Evolutionary conservation across 2,113 vertebrate species (phyloP).

Genomic region (Boulengeromyrus knoepffleri): DNA sequence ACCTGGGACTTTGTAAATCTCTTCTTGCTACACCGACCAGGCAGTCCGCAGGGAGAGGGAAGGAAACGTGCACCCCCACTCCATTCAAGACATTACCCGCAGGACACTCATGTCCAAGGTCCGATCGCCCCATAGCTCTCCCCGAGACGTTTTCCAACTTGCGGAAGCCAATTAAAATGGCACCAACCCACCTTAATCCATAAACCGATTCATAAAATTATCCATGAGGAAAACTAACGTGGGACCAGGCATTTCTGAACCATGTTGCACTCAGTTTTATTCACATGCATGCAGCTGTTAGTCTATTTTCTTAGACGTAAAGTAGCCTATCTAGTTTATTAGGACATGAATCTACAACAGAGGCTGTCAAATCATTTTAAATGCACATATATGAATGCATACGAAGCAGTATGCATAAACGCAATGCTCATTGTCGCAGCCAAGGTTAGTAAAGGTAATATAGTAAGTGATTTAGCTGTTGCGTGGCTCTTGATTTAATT

Average conservation of each 20-base stretch:
- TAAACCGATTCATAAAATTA: neutral
- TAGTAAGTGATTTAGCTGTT: neutral
- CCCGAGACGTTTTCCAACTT: neutral
- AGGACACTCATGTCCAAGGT: neutral
- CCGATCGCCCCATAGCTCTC: neutral
- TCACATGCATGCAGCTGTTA: neutral
- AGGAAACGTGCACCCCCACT: neutral
- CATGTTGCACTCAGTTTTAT: neutral
- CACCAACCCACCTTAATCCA: neutral
- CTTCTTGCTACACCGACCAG: conserved; percentile 13
- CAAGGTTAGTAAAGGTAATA: neutral
- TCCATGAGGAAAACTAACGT: neutral
- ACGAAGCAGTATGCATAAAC: neutral
- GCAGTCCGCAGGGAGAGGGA: neutral
- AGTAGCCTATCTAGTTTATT: neutral
- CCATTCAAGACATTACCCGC: neutral
- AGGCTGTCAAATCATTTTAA: neutral
- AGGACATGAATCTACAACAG: neutral
- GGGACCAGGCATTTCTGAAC: neutral
- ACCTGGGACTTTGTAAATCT: conserved; percentile 17
- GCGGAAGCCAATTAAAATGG: neutral
- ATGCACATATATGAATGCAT: neutral
- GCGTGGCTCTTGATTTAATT: neutral
- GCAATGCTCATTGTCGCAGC: neutral
- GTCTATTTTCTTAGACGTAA: neutral